phyloP scores from a whole-genome alignment of 2,113 vertebrate genomes.

The Proterorhinus semilunaris region DNA sequence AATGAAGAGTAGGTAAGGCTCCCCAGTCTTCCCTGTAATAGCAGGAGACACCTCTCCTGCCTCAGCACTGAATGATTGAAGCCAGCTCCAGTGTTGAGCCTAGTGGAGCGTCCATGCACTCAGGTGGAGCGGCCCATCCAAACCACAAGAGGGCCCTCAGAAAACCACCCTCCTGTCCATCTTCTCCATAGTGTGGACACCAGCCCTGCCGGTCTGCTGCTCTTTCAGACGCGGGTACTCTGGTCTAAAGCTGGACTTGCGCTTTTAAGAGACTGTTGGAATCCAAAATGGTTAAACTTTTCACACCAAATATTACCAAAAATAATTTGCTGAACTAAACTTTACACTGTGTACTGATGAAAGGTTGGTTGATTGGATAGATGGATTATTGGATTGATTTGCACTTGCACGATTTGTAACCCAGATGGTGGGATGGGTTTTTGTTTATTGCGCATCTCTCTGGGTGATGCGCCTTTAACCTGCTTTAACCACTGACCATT shows the following conservation, averaged over 20 bases:
- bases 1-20: not conserved
- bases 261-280: too few relatives aligned
- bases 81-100: constrained; percentile 25
- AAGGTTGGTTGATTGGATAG: not conserved
- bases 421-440: constrained; percentile 9
- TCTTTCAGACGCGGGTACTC: not conserved
- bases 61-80: constrained; percentile 33
- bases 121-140: constrained; percentile 37
- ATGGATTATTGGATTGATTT: too few relatives aligned
- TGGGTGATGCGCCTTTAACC: too few relatives aligned
- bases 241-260: not conserved
- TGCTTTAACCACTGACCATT: too few relatives aligned
- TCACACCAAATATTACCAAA: too few relatives aligned
- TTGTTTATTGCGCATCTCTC: constrained; percentile 9
- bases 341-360: not conserved
- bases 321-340: too few relatives aligned
- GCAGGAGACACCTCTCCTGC: constrained; percentile 5
- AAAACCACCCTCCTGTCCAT: constrained; percentile 27
- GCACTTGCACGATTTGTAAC: too few relatives aligned
- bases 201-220: not conserved
- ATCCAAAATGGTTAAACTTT: too few relatives aligned
- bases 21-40: not conserved
- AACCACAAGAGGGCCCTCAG: constrained; percentile 36
- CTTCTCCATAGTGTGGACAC: constrained; percentile 2
- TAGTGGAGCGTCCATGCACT: constrained; percentile 40